These are phyloP conservation scores for Zaprionus vittiger DNA, from an alignment of 1,140 invertebrate species.

Conservation along the genomic window DNA sequence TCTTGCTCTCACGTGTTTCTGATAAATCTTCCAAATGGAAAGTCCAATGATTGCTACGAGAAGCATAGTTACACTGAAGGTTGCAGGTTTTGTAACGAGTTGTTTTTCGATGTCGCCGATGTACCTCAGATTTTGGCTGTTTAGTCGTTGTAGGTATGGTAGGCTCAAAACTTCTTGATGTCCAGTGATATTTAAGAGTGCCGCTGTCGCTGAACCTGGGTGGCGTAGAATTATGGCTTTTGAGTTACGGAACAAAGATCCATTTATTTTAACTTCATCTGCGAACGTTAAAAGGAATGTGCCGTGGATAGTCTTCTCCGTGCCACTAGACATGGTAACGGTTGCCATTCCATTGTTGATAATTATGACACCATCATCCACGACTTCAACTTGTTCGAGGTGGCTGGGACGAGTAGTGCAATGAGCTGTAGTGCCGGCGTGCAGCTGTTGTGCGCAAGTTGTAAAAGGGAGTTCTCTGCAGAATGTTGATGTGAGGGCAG, in stretches of 20 bases:
- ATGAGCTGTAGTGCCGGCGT: conserved; percentile 13
- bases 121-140: conserved; percentile 20
- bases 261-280: conserved; percentile 10
- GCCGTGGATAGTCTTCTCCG: conserved; percentile 2
- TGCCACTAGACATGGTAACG: background rate
- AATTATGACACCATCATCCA: conserved; percentile 11
- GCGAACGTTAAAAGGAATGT: conserved; percentile 7
- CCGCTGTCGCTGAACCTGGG: conserved; percentile 3
- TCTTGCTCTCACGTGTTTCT: background rate
- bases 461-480: background rate
- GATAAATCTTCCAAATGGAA: background rate
- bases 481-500: conserved; percentile 9
- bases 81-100: background rate
- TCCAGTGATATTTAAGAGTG: conserved; percentile 32
- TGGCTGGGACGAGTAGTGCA: background rate
- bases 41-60: background rate
- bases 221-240: background rate
- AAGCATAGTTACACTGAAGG: conserved; percentile 13
- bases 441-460: conserved; percentile 21
- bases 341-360: conserved; percentile 4
- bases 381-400: background rate
- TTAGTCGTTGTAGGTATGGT: conserved; percentile 33
- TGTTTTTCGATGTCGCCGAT: background rate
- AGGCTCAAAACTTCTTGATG: conserved; percentile 35
- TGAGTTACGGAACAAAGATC: conserved; percentile 7